Evolutionary conservation across 2,797 vertebrate species (phyloP), one percentile per base, ranked within the genome.

Genomic region (Rhincodon typus): DNA sequence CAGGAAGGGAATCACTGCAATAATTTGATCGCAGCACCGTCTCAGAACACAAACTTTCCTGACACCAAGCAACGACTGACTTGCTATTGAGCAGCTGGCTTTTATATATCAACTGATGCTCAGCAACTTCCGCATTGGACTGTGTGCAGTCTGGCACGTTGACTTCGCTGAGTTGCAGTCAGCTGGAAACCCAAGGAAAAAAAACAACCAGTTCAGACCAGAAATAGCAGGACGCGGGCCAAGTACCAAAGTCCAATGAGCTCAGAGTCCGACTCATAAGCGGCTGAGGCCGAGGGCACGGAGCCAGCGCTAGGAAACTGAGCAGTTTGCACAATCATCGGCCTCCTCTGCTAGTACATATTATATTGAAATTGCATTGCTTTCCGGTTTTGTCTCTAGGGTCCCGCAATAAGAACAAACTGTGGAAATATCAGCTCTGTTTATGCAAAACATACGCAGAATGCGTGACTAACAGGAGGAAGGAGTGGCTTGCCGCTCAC

Each of bases 131-230:
- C 34, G 42, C 94, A 53, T 15, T 53, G 42, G 13, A 25, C 25
- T 34, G 27, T 74, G 94, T 95, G 94, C 94, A 53, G 42, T 95
- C 42, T n/a, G 3, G 30, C 94, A 95, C 94, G 94, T 74, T 95
- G 46, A 53, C 70, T 50, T 7, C 4, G 30, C 15, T n/a, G 46
- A 34, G 17, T 23, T 30, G 7, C 34, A 95, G 70, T 25, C 70
- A 53, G 70, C 72, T 77, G 70, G 25, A 42, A 50, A 30, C 50
- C 23, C 27, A 95, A 1, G 42, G 27, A 74, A 77, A 46, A 46
- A 46, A 50, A 77, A 53, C 94, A 95, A 95, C 94, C 69, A 95
- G 94, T 95, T 74, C 70, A 77, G 94, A 95, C 94, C 94, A 95
- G 94, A 95, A 77, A 95, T 34, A 95, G 27, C 94, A 95, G 94